These are phyloP conservation scores for Channa maculata DNA, from an alignment of 2,113 vertebrate species.

Conservation along the genomic window DNA sequence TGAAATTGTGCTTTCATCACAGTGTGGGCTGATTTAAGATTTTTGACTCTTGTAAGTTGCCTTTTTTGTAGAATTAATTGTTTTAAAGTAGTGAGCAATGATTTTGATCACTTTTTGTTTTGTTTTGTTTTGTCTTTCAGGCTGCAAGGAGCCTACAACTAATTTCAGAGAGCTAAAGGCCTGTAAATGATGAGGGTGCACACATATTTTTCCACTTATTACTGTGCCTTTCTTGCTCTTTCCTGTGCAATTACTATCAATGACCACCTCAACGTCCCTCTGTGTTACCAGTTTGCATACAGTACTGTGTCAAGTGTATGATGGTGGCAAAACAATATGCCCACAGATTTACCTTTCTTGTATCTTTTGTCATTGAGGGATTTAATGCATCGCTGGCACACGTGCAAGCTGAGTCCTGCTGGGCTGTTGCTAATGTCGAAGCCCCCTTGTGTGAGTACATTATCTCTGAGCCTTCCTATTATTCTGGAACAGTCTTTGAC, in stretches of 20 bases:
- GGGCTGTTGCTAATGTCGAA: constrained; percentile 79
- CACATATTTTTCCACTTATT: neutral
- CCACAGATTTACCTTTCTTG: constrained; percentile 73
- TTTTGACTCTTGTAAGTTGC: constrained; percentile 41
- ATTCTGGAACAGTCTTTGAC: constrained; percentile 80
- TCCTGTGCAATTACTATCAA: neutral
- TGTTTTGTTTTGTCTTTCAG: constrained; percentile 13
- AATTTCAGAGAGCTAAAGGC: neutral
- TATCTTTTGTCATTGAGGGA: constrained; percentile 82
- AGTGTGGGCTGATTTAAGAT: constrained; percentile 67
- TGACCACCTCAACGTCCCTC: constrained; percentile 10
- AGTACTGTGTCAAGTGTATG: constrained; percentile 42
- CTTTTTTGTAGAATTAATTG: constrained; percentile 26
- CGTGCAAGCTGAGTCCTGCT: constrained; percentile 75
- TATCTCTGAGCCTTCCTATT: constrained; percentile 81
- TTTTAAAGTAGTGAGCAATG: constrained; percentile 30
- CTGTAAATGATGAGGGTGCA: constrained; percentile 10
- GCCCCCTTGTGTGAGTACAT: constrained; percentile 82
- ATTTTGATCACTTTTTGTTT: constrained; percentile 9
- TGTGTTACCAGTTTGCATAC: constrained; percentile 30
- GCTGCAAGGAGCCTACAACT: constrained; percentile 1
- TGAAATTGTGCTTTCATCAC: constrained; percentile 65
- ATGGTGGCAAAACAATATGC: constrained; percentile 57
- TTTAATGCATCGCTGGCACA: constrained; percentile 80
- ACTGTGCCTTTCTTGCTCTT: constrained; percentile 13